Conservation (phyloP, 2,113 vertebrate genomes). For the Epinephelus cyanopodus region DNA sequence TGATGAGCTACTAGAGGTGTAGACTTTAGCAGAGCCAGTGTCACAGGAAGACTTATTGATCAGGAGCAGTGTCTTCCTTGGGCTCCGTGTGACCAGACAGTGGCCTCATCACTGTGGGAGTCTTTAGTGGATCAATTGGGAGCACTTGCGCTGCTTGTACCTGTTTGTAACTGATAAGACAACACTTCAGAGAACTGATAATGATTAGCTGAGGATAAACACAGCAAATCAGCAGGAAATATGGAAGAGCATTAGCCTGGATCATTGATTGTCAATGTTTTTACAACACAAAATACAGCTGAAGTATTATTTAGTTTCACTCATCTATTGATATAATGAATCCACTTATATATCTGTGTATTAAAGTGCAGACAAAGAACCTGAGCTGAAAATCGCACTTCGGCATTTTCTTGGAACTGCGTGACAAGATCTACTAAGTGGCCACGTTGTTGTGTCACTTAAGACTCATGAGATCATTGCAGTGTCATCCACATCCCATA, state of each 20-base stretch:
- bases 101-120: constrained; percentile 71
- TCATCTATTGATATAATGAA: not conserved
- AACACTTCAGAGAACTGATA: constrained; percentile 75
- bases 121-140: constrained; percentile 80
- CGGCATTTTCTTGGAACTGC: constrained; percentile 27
- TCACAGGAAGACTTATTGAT: constrained; percentile 81
- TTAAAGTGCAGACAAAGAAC: not conserved
- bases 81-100: constrained; percentile 73
- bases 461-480: constrained; percentile 81
- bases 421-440: constrained; percentile 55
- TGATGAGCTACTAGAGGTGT: constrained; percentile 43
- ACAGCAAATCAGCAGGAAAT: constrained; percentile 52
- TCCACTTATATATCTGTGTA: not conserved
- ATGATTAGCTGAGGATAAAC: constrained; percentile 75
- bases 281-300: constrained; percentile 12
- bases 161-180: constrained; percentile 83
- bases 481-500: constrained; percentile 60
- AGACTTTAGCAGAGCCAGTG: constrained; percentile 67
- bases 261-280: constrained; percentile 25
- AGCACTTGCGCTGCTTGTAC: constrained; percentile 78
- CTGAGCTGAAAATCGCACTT: constrained; percentile 5
- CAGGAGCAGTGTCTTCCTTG: constrained; percentile 71
- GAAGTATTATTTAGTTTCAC: not conserved
- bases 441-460: constrained; percentile 72
- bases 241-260: not conserved